phyloP scores from a whole-genome alignment of 2,888 invertebrate genomes.

The Cheilosia impressa region DNA sequence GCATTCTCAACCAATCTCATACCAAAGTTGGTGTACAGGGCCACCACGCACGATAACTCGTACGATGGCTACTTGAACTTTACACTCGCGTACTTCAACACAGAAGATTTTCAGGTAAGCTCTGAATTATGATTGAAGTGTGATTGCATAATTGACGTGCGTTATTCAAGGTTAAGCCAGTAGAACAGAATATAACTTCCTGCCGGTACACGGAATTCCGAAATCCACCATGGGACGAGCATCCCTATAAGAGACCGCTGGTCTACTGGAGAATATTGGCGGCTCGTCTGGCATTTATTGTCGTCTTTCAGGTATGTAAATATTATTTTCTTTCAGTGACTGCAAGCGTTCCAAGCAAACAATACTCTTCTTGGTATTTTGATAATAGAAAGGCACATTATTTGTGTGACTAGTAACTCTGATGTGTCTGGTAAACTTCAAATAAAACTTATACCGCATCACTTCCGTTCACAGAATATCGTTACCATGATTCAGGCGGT shows the following conservation, averaged over 20 bases:
- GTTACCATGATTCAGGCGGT: conserved; percentile 89
- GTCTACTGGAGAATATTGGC: conserved; percentile 91
- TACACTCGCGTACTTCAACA: conserved; percentile 88
- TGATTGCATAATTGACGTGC: not conserved
- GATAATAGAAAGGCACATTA: too few relatives aligned
- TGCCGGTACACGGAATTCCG: conserved; percentile 89
- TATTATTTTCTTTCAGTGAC: not conserved
- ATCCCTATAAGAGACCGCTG: conserved; percentile 86
- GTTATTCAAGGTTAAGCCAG: conserved; percentile 78
- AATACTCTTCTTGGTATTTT: too few relatives aligned
- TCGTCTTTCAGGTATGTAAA: conserved; percentile 87
- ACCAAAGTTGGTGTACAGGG: conserved; percentile 89
- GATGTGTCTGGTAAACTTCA: too few relatives aligned
- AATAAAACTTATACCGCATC: not conserved
- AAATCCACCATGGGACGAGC: conserved; percentile 84
- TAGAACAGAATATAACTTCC: conserved; percentile 81
- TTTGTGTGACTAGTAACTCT: too few relatives aligned
- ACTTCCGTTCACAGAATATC: conserved; percentile 86
- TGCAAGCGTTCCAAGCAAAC: too few relatives aligned
- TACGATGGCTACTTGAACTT: conserved; percentile 88
- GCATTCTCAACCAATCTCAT: conserved; percentile 94
- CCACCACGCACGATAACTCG: conserved; percentile 84
- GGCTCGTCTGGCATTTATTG: conserved; percentile 89
- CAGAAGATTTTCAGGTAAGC: conserved; percentile 85
- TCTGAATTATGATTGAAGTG: not conserved